Evolutionary conservation across 2,888 invertebrate genomes (phyloP).

Genomic region (Metallyticus violacea): DNA sequence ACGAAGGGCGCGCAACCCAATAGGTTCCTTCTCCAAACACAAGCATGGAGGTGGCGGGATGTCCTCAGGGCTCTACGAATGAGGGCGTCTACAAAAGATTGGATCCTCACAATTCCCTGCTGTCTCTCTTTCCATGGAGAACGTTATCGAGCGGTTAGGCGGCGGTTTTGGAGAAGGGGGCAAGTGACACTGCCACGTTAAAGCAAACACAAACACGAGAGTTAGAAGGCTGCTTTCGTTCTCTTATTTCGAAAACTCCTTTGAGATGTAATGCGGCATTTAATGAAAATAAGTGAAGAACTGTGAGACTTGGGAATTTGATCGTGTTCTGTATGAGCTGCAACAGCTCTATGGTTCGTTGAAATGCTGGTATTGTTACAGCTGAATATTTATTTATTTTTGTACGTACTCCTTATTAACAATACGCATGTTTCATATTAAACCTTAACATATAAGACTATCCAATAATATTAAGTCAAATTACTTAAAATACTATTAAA

Average conservation of each 20-base stretch:
- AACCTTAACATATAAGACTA: no score
- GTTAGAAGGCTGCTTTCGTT: background rate
- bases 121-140: background rate
- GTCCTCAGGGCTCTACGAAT: background rate
- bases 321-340: background rate
- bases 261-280: background rate
- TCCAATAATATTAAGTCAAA: no score
- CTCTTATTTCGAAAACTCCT: background rate
- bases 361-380: no score
- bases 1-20: background rate
- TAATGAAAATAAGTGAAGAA: background rate
- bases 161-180: no score
- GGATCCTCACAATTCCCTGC: no score
- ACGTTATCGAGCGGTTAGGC: background rate
- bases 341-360: no score
- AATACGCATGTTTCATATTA: no score
- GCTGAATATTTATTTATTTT: no score
- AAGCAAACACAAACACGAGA: background rate
- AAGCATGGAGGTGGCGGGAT: background rate
- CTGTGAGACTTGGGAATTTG: background rate
- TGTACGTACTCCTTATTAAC: no score
- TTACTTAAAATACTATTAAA: no score
- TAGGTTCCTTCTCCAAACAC: background rate
- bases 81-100: background rate
- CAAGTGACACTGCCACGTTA: background rate